Conservation (phyloP, 1,140 invertebrate genomes). For the Temnothorax longispinosus region DNA sequence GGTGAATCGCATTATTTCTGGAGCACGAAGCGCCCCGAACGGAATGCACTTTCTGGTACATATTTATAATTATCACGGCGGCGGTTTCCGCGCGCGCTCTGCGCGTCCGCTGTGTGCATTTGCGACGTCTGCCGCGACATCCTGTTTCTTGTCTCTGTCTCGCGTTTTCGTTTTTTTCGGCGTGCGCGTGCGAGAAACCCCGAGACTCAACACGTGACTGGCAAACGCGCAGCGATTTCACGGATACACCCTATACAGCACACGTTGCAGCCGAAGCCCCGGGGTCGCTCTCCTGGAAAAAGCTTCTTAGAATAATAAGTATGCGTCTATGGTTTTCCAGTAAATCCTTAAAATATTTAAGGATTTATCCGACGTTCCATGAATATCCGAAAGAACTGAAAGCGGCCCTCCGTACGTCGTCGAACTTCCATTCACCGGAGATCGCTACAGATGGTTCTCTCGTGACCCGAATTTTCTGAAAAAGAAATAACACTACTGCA, state of each 20-base stretch:
- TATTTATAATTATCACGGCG: constrained; percentile 71
- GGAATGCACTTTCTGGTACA: constrained; percentile 66
- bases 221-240: constrained; percentile 66
- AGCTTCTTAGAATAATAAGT: constrained; percentile 56
- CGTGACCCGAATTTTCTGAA: constrained; percentile 15
- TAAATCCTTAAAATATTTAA: constrained; percentile 58
- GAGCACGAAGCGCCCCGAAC: constrained; percentile 51
- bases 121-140: constrained; percentile 70
- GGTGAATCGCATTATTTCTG: constrained; percentile 64
- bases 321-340: constrained; percentile 21
- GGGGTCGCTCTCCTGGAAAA: constrained; percentile 1
- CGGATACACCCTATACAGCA: constrained; percentile 37
- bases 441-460: constrained; percentile 9
- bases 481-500: not conserved
- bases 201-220: constrained; percentile 73
- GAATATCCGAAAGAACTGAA: constrained; percentile 38
- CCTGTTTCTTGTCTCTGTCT: constrained; percentile 75
- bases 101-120: constrained; percentile 31
- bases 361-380: constrained; percentile 26
- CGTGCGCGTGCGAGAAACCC: not conserved
- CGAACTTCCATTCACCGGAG: not conserved
- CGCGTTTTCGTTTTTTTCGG: constrained; percentile 57
- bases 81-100: constrained; percentile 44
- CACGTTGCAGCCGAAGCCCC: constrained; percentile 7
- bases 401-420: not conserved